Evolutionary conservation across 2,888 invertebrate species (phyloP), one percentile per base, ranked within the genome.

Genomic region (Diadegma fenestrale): DNA sequence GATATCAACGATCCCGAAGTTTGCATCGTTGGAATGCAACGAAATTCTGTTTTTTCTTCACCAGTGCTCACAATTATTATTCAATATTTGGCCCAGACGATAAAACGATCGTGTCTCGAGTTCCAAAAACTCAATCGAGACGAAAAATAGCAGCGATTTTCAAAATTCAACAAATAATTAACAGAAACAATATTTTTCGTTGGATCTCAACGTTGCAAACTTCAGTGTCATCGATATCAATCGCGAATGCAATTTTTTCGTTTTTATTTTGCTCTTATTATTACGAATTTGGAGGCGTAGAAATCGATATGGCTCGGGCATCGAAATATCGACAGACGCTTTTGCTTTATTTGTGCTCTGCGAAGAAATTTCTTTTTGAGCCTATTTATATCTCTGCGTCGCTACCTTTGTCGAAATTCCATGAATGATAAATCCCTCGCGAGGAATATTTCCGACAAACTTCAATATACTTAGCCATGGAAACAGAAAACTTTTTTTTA

Each of bases 391-490:
- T 30, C 12, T 30, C 12, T 6, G 45, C 45, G 41, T 68, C 45
- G 4, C 37, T 37, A 41, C n/a, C 63, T 63, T 33, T 37, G 45
- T 22, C 17, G 63, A 76, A 76, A 76, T 76, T 64, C 64, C 64
- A 64, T 64, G 17, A n/a, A 22, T 5, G 37, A 64, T 37, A 48
- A 48, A 3, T 45, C 61, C 8, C 30, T 37, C 48, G 37, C 41
- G 76, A 76, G 2, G 43, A 61, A 12, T 61, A 45, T 45, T 26
- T 17, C 12, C 73, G 17, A 61, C 30, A n/a, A 30, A 17, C 30
- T 17, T 48, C 48, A n/a, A 30, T 48, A 30, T 33, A 37, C 22
- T 33, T 14, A n/a, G 12, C 30, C 19, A 22, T 14, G 51, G 12
- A 51, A 33, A 51, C 45, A 19, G 10, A 54, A 19, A 1, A 33